Conservation (phyloP, 2,888 invertebrate species). For the Drosophila flavopinicola region DNA sequence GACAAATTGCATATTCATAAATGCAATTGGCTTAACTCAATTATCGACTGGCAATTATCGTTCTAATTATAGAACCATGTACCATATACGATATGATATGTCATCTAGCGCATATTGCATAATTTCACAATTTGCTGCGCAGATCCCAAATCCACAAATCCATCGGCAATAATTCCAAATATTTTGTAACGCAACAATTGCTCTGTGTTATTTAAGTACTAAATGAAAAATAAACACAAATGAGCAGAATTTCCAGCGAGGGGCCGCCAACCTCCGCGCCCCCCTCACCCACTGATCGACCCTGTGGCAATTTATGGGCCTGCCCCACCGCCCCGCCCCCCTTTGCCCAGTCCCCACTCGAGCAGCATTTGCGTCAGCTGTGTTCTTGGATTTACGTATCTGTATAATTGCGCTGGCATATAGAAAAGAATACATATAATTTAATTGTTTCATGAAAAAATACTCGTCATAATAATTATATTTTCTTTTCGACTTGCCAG, state of each 20-base stretch:
- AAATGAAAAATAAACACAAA: conserved; percentile 44
- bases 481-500: conserved; percentile 30
- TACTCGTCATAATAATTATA: conserved; percentile 42
- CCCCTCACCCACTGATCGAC: conserved; percentile 46
- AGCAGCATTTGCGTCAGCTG: conserved; percentile 63
- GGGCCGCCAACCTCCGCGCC: conserved; percentile 3
- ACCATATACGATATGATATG: conserved; percentile 40
- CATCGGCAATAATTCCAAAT: conserved; percentile 52
- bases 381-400: conserved; percentile 61
- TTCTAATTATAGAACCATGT: conserved; percentile 57
- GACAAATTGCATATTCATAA: conserved; percentile 34
- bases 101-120: conserved; percentile 56
- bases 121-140: conserved; percentile 37
- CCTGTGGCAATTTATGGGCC: conserved; percentile 47
- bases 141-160: conserved; percentile 40
- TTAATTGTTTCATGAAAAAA: conserved; percentile 65
- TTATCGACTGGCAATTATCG: conserved; percentile 45
- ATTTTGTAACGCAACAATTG: conserved; percentile 61
- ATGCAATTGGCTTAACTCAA: conserved; percentile 57
- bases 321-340: too few relatives aligned
- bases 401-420: conserved; percentile 50
- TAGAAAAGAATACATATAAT: conserved; percentile 51
- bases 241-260: conserved; percentile 15
- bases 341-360: background rate
- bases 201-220: conserved; percentile 51